These are phyloP conservation scores for Oryzias melastigma DNA, from an alignment of 2,113 vertebrate species.

Conservation along the genomic window DNA sequence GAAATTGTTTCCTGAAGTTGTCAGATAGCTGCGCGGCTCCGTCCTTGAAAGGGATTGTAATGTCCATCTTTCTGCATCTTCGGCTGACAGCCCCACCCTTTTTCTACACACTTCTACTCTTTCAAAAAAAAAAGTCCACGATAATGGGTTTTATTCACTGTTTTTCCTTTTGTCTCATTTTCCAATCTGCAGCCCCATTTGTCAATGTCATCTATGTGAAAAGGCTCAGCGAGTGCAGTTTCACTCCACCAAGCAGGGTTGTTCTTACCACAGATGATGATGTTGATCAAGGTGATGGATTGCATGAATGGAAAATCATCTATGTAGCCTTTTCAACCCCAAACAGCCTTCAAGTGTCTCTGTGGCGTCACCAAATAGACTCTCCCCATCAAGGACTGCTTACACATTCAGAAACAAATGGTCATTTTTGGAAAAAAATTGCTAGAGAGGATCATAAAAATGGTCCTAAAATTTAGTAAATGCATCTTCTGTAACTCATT, in stretches of 20 bases:
- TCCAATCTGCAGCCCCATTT: slow-evolving; percentile 69
- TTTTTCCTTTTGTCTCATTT: slow-evolving; percentile 74
- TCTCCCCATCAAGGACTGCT: background rate
- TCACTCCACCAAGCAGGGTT: slow-evolving; percentile 62
- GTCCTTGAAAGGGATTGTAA: slow-evolving; percentile 54
- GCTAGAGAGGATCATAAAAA: background rate
- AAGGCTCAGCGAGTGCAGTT: slow-evolving; percentile 66
- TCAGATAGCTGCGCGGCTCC: slow-evolving; percentile 51
- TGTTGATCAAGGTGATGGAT: slow-evolving; percentile 69
- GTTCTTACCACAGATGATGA: slow-evolving; percentile 69
- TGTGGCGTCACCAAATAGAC: slow-evolving; percentile 4
- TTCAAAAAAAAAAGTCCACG: slow-evolving; percentile 52
- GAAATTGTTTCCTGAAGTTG: slow-evolving; percentile 72
- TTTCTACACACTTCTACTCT: slow-evolving; percentile 56
- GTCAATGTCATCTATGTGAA: slow-evolving; percentile 66
- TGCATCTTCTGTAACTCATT: no score
- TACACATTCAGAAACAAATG: background rate
- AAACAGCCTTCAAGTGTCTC: slow-evolving; percentile 20
- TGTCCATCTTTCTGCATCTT: slow-evolving; percentile 51
- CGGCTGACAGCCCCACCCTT: slow-evolving; percentile 56
- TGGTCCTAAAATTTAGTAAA: background rate
- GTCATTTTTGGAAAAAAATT: no score
- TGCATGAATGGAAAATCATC: slow-evolving; percentile 56
- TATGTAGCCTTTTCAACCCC: slow-evolving; percentile 7
- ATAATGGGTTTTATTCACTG: slow-evolving; percentile 74